Evolutionary conservation across 2,888 invertebrate genomes (phyloP).

Genomic region (Drosophila prolongata): DNA sequence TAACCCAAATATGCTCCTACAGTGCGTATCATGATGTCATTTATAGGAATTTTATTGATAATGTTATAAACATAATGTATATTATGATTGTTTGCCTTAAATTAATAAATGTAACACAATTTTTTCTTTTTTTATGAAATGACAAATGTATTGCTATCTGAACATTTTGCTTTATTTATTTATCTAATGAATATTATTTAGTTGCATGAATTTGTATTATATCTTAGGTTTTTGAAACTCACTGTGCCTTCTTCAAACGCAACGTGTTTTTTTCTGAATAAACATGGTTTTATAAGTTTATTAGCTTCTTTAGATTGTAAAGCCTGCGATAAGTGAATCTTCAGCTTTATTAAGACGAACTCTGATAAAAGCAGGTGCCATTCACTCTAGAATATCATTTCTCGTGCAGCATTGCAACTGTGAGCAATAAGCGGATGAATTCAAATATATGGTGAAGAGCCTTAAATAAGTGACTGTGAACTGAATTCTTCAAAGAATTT

Average conservation of each 20-base stretch:
- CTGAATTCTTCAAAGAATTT: slow-evolving; percentile 7
- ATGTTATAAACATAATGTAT: no score
- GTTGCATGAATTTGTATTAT: no score
- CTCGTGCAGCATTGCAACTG: slow-evolving; percentile 21
- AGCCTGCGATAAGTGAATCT: slow-evolving; percentile 39
- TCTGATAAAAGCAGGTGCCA: slow-evolving; percentile 37
- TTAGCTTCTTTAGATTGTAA: slow-evolving; percentile 37
- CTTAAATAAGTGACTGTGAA: slow-evolving; percentile 11
- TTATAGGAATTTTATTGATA: background rate
- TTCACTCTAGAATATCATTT: slow-evolving; percentile 26
- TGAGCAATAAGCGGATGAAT: slow-evolving; percentile 25
- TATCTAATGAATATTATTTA: no score
- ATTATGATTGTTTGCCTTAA: no score
- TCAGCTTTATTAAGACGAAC: slow-evolving; percentile 11
- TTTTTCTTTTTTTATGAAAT: no score
- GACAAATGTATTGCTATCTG: no score
- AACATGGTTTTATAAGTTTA: slow-evolving; percentile 30
- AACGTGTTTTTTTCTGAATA: slow-evolving; percentile 20
- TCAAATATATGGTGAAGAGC: background rate
- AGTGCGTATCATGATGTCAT: slow-evolving; percentile 1
- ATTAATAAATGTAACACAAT: no score
- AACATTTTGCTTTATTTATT: no score
- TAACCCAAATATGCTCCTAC: background rate
- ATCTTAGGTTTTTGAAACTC: background rate
- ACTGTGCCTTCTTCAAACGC: slow-evolving; percentile 16